Evolutionary conservation across 23 tunicate genomes (phyloP).

Genomic region (Trididemnum nubilum): DNA sequence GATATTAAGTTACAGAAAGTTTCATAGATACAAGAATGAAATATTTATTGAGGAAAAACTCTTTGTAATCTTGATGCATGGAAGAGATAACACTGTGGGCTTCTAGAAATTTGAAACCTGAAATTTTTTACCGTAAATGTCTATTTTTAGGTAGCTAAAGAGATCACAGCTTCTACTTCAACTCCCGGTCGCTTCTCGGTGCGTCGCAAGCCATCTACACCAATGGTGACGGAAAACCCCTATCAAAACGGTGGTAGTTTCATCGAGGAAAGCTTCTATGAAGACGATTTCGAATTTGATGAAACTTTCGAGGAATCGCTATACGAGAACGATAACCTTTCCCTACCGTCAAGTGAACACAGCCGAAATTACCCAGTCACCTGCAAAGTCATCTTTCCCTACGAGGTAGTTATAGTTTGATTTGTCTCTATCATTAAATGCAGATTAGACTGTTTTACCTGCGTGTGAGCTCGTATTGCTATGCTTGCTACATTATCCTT

Average conservation of each 20-base stretch:
- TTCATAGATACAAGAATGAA: no score
- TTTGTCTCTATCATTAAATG: no score
- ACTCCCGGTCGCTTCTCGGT: constrained; percentile 26
- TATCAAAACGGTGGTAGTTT: not conserved
- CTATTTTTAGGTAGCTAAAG: constrained; percentile 54
- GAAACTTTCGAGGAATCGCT: constrained; percentile 62
- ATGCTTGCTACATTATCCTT: no score
- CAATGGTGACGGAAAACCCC: not conserved
- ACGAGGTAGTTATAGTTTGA: constrained; percentile 51
- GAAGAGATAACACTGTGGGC: no score
- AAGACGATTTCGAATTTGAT: constrained; percentile 61
- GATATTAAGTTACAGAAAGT: no score
- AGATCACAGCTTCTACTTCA: constrained; percentile 38
- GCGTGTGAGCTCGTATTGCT: no score
- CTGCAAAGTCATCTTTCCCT: constrained; percentile 70
- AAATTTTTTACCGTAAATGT: not conserved
- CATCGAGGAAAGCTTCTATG: constrained; percentile 52
- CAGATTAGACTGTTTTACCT: no score
- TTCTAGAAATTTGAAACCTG: not conserved
- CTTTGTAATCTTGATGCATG: no score
- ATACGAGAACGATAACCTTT: constrained; percentile 50
- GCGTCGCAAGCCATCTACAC: not conserved
- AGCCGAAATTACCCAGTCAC: constrained; percentile 78
- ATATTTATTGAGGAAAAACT: no score
- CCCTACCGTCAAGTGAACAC: constrained; percentile 85